phyloP scores from a whole-genome alignment of 2,797 vertebrate genomes.

The Euphonia xanthogaster region DNA sequence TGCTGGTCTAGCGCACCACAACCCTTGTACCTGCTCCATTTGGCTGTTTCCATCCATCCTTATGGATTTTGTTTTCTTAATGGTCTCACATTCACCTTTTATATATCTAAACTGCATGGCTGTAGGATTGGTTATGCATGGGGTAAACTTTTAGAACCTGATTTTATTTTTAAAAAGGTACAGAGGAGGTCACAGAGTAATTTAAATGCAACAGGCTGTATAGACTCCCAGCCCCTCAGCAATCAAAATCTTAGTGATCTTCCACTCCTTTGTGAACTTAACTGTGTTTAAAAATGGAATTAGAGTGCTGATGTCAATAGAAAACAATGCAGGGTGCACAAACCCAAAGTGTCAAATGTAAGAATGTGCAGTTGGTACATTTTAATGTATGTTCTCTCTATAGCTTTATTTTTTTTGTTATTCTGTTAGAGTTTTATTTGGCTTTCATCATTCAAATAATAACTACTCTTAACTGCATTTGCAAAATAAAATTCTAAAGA shows the following conservation, averaged over 20 bases:
- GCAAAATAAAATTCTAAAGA: neutral
- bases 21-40: neutral
- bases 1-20: neutral
- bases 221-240: neutral
- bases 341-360: neutral
- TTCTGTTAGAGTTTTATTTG: neutral
- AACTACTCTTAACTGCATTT: neutral
- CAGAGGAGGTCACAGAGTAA: neutral
- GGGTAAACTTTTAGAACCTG: neutral
- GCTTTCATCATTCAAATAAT: neutral
- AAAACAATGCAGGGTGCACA: neutral
- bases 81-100: neutral
- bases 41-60: neutral
- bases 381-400: neutral
- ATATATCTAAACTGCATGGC: neutral
- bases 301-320: neutral
- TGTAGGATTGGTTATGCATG: neutral
- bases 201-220: neutral
- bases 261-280: neutral
- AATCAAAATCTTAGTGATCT: neutral
- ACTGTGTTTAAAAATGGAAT: neutral
- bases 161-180: neutral
- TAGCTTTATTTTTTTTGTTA: neutral
- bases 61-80: neutral
- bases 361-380: neutral